Percentiles rank a stretch among this genome's conserved stretches.
Conservation (phyloP, 1,140 invertebrate species). For the Bombus consobrinus region DNA sequence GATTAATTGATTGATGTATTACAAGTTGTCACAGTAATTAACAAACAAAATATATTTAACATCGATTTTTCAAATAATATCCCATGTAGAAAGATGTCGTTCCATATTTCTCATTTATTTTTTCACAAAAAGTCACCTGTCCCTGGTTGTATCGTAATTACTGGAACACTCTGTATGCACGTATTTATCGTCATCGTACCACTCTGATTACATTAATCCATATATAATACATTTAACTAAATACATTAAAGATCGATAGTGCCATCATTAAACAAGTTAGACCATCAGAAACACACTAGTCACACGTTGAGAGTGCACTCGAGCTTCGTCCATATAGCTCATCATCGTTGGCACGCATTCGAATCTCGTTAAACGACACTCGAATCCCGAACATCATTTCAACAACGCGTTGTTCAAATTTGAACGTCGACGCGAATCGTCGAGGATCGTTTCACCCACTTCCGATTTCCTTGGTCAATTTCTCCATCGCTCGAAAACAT, state of each 20-base stretch:
- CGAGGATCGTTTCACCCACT: not conserved
- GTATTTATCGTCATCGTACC: not conserved
- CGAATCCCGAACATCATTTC: constrained; percentile 15
- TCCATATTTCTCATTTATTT: too few species aligned
- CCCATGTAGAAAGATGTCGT: too few species aligned
- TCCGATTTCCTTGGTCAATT: not conserved
- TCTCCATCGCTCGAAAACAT: not conserved
- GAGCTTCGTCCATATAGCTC: not conserved
- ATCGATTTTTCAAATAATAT: too few species aligned
- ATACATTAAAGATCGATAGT: not conserved
- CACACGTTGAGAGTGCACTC: not conserved
- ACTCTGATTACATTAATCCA: not conserved
- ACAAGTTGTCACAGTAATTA: not conserved
- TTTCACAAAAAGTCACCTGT: too few species aligned
- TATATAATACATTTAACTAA: not conserved
- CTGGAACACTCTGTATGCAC: not conserved
- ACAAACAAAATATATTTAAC: not conserved
- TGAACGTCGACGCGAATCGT: not conserved
- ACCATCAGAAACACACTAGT: not conserved
- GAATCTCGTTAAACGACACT: constrained; percentile 24
- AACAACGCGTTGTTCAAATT: constrained; percentile 3
- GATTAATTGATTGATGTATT: not conserved
- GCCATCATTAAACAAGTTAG: not conserved
- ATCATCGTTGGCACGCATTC: constrained; percentile 2
- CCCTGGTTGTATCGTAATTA: not conserved